Percentiles rank a stretch among this genome's conserved stretches.
These are phyloP conservation scores for Lindbergichthys nudifrons DNA, from an alignment of 2,797 vertebrate species.

Conservation along the genomic window DNA sequence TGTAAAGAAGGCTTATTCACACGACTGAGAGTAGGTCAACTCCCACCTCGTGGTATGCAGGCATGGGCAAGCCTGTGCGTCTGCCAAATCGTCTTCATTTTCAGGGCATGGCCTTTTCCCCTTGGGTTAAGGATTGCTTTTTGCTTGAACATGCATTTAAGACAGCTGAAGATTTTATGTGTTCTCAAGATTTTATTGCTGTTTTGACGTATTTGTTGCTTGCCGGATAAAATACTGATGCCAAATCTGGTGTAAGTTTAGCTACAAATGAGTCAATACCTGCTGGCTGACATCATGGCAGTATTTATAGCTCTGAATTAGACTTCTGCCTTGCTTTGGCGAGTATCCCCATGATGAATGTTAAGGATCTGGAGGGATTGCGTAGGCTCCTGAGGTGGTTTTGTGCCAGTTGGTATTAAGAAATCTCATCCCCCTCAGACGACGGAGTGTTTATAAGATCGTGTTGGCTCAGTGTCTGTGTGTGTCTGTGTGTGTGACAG, in stretches of 20 bases:
- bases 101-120: constrained; percentile 29
- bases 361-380: constrained; percentile 32
- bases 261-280: constrained; percentile 32
- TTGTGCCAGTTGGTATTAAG: constrained; percentile 47
- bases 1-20: constrained; percentile 66
- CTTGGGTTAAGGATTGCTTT: constrained; percentile 20
- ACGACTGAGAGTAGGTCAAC: constrained; percentile 40
- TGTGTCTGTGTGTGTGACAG: constrained; percentile 21
- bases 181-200: not conserved
- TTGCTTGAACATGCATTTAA: constrained; percentile 10
- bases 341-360: constrained; percentile 11
- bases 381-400: constrained; percentile 16
- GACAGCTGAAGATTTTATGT: not conserved
- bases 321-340: constrained; percentile 44
- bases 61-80: constrained; percentile 49
- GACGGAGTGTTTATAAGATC: constrained; percentile 56
- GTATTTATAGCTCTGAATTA: constrained; percentile 55
- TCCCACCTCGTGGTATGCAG: constrained; percentile 61
- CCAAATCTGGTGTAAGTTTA: constrained; percentile 35
- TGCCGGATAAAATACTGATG: constrained; percentile 2
- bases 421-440: constrained; percentile 57
- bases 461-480: constrained; percentile 38
- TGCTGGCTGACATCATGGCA: constrained; percentile 43
- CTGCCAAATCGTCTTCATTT: constrained; percentile 46
- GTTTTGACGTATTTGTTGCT: constrained; percentile 24